These are phyloP conservation scores for Gracilinanus agilis DNA, from an alignment of 2,113 vertebrate genomes.

Conservation along the genomic window DNA sequence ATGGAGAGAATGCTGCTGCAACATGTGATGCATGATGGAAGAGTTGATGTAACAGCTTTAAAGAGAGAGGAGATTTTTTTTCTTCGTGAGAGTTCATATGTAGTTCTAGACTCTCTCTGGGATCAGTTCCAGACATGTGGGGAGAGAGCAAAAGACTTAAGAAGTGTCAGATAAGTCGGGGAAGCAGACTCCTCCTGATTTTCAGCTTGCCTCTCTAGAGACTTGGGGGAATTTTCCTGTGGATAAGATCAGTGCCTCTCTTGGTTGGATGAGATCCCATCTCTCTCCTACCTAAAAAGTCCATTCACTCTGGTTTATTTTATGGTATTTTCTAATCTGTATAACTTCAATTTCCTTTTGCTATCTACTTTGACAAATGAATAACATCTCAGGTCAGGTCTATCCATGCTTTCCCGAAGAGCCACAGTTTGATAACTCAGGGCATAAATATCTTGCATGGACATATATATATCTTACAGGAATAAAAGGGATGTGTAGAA, in stretches of 20 bases:
- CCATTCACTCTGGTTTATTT: background rate
- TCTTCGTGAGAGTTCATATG: background rate
- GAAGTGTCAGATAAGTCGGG: background rate
- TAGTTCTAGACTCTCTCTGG: background rate
- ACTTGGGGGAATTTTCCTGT: background rate
- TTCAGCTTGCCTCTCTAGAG: background rate
- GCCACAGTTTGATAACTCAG: background rate
- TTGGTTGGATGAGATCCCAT: background rate
- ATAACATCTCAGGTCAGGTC: background rate
- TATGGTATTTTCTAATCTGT: background rate
- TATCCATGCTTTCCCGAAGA: background rate
- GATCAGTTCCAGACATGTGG: background rate
- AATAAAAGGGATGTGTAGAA: background rate
- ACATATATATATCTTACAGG: background rate
- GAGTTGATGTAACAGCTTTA: background rate
- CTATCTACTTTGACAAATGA: background rate
- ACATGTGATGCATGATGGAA: background rate
- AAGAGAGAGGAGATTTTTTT: background rate
- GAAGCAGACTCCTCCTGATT: background rate
- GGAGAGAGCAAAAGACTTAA: background rate
- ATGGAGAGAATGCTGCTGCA: background rate
- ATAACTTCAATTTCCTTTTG: background rate
- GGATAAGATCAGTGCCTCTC: background rate
- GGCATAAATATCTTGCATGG: background rate
- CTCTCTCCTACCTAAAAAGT: background rate